Conservation (phyloP, 2,797 vertebrate species). For the Hemibagrus guttatus region DNA sequence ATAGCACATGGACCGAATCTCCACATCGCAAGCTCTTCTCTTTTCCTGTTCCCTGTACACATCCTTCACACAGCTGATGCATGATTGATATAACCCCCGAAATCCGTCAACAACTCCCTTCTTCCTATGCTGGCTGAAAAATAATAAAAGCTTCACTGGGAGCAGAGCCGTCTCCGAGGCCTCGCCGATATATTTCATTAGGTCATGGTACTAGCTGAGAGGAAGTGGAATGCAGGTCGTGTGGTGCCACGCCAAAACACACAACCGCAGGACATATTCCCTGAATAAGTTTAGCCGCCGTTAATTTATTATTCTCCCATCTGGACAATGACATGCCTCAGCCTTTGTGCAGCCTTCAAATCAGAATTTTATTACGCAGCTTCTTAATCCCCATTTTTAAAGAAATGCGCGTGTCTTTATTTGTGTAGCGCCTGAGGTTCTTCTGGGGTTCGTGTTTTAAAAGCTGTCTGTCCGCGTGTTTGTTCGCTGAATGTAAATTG, state of each 20-base stretch:
- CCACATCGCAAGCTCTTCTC: not conserved
- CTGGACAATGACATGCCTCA: conserved; percentile 28
- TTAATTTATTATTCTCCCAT: conserved; percentile 19
- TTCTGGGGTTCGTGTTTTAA: conserved; percentile 64
- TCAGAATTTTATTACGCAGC: conserved; percentile 44
- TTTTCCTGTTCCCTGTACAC: conserved; percentile 21
- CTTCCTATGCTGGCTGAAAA: conserved; percentile 23
- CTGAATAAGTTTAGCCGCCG: conserved; percentile 12
- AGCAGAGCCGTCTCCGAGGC: not conserved
- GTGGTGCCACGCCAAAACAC: conserved; percentile 21
- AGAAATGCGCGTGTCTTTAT: conserved; percentile 59
- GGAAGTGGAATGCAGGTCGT: not conserved
- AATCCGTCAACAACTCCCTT: conserved; percentile 44
- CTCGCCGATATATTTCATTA: conserved; percentile 33
- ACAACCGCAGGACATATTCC: conserved; percentile 23
- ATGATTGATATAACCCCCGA: conserved; percentile 49
- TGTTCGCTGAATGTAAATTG: conserved; percentile 75
- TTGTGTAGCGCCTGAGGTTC: conserved; percentile 69
- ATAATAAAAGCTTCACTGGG: conserved; percentile 16
- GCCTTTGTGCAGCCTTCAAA: conserved; percentile 14
- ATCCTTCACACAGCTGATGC: conserved; percentile 43
- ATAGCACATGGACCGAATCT: not conserved
- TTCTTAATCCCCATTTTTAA: conserved; percentile 50
- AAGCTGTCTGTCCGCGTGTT: conserved; percentile 71
- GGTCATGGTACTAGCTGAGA: conserved; percentile 33